Evolutionary conservation across 2,113 vertebrate genomes (phyloP), one percentile per base, ranked within the genome.

Genomic region (Sprattus sprattus): DNA sequence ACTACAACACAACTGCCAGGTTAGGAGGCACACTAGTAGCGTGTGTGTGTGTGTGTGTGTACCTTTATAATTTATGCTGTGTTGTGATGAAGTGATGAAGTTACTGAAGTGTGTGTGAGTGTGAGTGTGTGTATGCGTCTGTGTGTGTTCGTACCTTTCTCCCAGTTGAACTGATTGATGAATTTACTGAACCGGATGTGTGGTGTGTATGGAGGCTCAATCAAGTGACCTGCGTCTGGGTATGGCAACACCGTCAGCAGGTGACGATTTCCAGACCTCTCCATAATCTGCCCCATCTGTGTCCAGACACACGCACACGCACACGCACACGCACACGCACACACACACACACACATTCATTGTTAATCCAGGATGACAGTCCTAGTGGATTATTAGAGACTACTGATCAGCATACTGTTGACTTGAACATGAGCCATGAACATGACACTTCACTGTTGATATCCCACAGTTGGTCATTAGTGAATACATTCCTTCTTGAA

Each of bases 121-220:
- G n/a, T n/a, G n/a, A 6, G 39, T 22, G 39, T 45, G 20, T 67
- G 25, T 46, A 11, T 85, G 47, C 15, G 47, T 47, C n/a, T n/a
- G 46, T 22, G 39, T 84, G 78, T 85, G 45, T 52, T 91, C 89
- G 44, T 71, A 89, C 90, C 86, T 89, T 91, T 94, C 6, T 87
- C 9, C 64, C 0, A 9, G 4, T 64, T 64, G 22, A 25, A 22
- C 1, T 71, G n/a, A 3, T 84, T 0, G 0, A 82, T 83, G 45
- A 94, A 94, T 11, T 88, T 92, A 0, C 89, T 87, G 2, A 89
- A 86, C 80, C 92, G 89, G 86, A 92, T 85, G 87, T 94, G 95
- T 45, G 95, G 94, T 0, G 90, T 87, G 91, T 91, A 95, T 0
- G 95, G 95, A 0, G 93, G 94, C 86, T 96, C 95, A 0, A 95